Conservation (phyloP, 2,797 vertebrate species). For the Hozukius guyotensis region DNA sequence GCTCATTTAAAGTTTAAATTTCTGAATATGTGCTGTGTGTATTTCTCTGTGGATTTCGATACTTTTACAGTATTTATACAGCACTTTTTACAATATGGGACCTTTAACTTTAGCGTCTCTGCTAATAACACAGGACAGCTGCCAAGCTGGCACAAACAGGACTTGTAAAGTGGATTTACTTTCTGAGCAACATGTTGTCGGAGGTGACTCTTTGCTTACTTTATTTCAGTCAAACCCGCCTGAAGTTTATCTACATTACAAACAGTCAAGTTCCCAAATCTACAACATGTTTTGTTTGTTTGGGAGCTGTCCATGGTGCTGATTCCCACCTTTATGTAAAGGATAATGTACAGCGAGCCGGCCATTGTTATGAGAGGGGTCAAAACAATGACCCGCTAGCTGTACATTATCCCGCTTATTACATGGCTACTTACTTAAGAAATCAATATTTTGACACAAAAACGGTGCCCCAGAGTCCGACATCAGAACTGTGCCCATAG, state of each 20-base stretch:
- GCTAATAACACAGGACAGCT: not conserved
- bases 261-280: not conserved
- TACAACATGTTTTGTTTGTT: conserved; percentile 41
- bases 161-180: not conserved
- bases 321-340: conserved; percentile 1
- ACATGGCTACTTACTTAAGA: too few species aligned
- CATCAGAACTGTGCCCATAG: too few species aligned
- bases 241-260: not conserved
- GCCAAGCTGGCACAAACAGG: not conserved
- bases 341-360: too few species aligned
- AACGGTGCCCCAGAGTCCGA: not conserved
- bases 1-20: too few species aligned
- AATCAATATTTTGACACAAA: too few species aligned
- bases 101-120: not conserved
- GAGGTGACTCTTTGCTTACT: not conserved
- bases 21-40: too few species aligned
- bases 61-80: too few species aligned
- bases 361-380: too few species aligned
- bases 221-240: not conserved
- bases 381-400: too few species aligned
- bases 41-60: not conserved
- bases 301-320: conserved; percentile 73
- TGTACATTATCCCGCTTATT: too few species aligned
- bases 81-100: too few species aligned
- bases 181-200: not conserved